Evolutionary conservation across 2,113 vertebrate genomes (phyloP).

Genomic region (Ammospiza nelsoni): DNA sequence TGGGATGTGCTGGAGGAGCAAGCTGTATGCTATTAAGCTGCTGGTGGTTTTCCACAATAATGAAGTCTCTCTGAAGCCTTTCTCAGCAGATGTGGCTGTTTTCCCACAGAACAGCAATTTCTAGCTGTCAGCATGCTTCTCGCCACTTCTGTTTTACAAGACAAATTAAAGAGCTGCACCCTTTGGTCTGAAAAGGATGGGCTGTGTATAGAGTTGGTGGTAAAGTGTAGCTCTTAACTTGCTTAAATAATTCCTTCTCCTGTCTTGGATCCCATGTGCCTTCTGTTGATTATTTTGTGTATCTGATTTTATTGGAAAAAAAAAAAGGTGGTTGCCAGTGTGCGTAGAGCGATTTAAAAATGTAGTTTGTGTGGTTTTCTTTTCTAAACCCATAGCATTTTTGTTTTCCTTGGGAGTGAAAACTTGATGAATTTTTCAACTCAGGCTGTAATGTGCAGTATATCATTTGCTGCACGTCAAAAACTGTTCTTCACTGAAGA

Average conservation of each 20-base stretch:
- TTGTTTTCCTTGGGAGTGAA: not conserved
- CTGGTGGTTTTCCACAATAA: slow-evolving; percentile 29
- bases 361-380: not conserved
- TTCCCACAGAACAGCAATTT: slow-evolving; percentile 49
- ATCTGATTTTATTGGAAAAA: not conserved
- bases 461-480: slow-evolving; percentile 21
- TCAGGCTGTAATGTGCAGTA: not conserved
- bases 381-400: not conserved
- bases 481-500: not conserved
- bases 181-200: slow-evolving; percentile 2
- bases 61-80: slow-evolving; percentile 16
- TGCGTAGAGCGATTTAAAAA: not conserved
- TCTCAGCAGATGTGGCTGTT: slow-evolving; percentile 13
- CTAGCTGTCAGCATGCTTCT: slow-evolving; percentile 42
- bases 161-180: slow-evolving; percentile 41
- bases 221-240: not conserved
- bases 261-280: not conserved
- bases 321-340: not conserved
- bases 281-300: not conserved
- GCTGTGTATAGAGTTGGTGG: not conserved
- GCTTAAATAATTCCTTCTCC: not conserved
- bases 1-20: slow-evolving; percentile 23
- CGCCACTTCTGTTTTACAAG: slow-evolving; percentile 23
- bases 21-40: not conserved
- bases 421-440: not conserved